Conservation (phyloP, 2,888 invertebrate genomes). For the Epinotia ramella region DNA sequence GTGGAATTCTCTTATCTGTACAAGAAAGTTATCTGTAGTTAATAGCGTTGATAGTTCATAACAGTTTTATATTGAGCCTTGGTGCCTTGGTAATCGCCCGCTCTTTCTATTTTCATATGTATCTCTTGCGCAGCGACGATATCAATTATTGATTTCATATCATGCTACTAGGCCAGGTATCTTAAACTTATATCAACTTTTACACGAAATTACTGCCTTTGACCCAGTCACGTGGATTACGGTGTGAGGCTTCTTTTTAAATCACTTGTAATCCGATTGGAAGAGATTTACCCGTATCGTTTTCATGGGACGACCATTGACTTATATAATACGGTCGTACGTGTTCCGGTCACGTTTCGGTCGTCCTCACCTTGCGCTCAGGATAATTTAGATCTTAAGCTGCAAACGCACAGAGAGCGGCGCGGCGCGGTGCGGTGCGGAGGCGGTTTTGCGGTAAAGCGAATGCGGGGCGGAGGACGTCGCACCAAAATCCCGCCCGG, state of each 20-base stretch:
- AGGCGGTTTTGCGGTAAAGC: too few species aligned
- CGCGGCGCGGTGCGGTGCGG: too few species aligned
- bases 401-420: too few species aligned
- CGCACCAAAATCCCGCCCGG: too few species aligned
- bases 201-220: slow-evolving; percentile 60
- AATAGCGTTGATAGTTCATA: slow-evolving; percentile 17
- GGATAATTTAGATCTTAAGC: slow-evolving; percentile 18
- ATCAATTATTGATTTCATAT: slow-evolving; percentile 6
- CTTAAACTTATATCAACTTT: background rate
- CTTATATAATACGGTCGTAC: slow-evolving; percentile 29
- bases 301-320: slow-evolving; percentile 30
- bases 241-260: slow-evolving; percentile 61
- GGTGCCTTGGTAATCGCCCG: background rate
- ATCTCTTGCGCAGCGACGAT: slow-evolving; percentile 5
- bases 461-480: too few species aligned
- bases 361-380: slow-evolving; percentile 37
- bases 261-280: slow-evolving; percentile 67
- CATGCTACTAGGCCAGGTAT: background rate
- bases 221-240: slow-evolving; percentile 59
- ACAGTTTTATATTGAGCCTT: slow-evolving; percentile 1
- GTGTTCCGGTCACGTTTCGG: slow-evolving; percentile 41
- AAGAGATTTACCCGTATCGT: slow-evolving; percentile 53
- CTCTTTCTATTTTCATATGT: slow-evolving; percentile 26
- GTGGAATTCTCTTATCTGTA: slow-evolving; percentile 15
- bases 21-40: background rate